phyloP scores from a whole-genome alignment of 2,888 invertebrate species.

The Lasioglossum morio region DNA sequence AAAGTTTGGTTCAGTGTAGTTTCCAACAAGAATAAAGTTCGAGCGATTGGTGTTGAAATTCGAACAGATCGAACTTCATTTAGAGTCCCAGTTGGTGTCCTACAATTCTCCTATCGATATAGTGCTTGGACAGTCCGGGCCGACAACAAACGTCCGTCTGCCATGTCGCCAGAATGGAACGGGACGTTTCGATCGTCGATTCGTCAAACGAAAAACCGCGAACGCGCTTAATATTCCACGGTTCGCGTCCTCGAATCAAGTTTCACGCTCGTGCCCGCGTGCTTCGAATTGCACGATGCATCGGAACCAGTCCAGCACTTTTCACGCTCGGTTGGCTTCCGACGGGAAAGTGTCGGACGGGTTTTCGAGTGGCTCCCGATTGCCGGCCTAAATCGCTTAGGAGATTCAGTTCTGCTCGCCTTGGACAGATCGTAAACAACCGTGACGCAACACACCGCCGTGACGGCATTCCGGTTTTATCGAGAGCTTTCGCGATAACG shows the following conservation, averaged over 20 bases:
- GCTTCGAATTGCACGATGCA: slow-evolving; percentile 39
- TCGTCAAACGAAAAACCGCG: slow-evolving; percentile 10
- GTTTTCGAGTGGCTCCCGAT: slow-evolving; percentile 28
- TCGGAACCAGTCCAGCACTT: slow-evolving; percentile 56
- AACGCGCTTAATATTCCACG: slow-evolving; percentile 6
- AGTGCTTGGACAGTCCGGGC: background rate
- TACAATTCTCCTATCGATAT: background rate
- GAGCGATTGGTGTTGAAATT: background rate
- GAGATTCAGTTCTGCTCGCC: slow-evolving; percentile 18
- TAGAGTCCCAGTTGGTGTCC: background rate
- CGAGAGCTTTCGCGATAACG: slow-evolving; percentile 6
- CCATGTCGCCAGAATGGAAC: background rate
- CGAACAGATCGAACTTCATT: background rate
- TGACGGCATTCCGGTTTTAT: slow-evolving; percentile 35
- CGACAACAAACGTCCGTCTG: background rate
- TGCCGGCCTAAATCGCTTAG: background rate
- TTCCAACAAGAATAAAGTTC: background rate
- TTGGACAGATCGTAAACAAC: slow-evolving; percentile 34
- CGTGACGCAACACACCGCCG: slow-evolving; percentile 36
- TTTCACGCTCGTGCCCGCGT: slow-evolving; percentile 14
- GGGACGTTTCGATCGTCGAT: slow-evolving; percentile 3
- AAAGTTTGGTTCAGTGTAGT: background rate
- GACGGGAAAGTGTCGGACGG: slow-evolving; percentile 38
- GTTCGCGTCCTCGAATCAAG: slow-evolving; percentile 24
- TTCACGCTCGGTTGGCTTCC: slow-evolving; percentile 36